These are phyloP conservation scores for Tor tambroides DNA, from an alignment of 2,113 vertebrate genomes.

Conservation along the genomic window DNA sequence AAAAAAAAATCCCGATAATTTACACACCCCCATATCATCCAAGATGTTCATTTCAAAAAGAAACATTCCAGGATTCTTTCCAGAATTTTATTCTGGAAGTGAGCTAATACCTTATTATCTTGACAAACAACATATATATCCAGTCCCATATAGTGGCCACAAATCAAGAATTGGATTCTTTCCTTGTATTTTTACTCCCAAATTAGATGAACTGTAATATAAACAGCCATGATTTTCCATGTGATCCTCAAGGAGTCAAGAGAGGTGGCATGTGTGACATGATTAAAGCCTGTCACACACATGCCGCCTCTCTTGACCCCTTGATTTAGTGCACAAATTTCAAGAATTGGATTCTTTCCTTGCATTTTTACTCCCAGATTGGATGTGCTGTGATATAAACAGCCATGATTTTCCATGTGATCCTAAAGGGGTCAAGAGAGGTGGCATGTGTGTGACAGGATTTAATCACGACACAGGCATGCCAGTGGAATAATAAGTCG, in stretches of 20 bases:
- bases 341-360: not conserved
- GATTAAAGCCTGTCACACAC: constrained; percentile 19
- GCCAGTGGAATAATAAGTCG: constrained; percentile 17
- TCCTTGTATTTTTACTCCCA: not conserved
- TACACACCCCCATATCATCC: no score
- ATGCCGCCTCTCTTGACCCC: no score
- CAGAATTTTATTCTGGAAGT: no score
- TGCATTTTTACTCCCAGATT: not conserved
- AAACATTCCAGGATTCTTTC: no score
- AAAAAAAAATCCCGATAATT: no score
- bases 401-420: constrained; percentile 17
- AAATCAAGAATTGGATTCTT: no score
- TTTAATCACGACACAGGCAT: constrained; percentile 34
- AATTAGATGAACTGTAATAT: not conserved
- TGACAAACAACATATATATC: no score
- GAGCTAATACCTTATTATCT: no score
- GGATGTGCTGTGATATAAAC: not conserved
- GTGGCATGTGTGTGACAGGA: constrained; percentile 6
- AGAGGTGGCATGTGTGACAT: not conserved
- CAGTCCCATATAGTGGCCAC: no score
- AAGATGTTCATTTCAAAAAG: no score
- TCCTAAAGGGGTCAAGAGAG: constrained; percentile 9
- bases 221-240: constrained; percentile 32
- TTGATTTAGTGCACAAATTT: no score
- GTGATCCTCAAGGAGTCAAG: constrained; percentile 2